Base-by-base conservation (phyloP, 2,797 vertebrate species). In the Buphagus erythrorhynchus region DNA sequence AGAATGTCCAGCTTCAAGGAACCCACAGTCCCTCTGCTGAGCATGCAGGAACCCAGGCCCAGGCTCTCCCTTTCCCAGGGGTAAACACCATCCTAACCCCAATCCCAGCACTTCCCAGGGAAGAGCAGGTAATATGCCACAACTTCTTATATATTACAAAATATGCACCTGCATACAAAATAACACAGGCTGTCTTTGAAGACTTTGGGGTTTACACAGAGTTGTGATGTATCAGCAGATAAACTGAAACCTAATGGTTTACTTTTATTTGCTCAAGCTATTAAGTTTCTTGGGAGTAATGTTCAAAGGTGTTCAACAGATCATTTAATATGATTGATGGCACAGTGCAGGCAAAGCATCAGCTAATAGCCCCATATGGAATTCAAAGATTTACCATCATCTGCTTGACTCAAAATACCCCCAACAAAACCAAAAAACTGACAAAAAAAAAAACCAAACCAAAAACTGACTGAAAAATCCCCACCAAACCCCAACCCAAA, bases 381-480 rank as follows among this genome's bases (percentile, higher is more conserved):
- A 54, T n/a, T 49, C 9, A 45, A 77, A 71, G 33, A 40, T 38
- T 69, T 48, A 52, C 11, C 40, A 86, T 33, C 26, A 63, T 5
- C 29, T 67, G 29, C 24, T 49, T 65, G 25, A 38, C 54, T 54
- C 19, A n/a, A 31, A 71, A 77, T n/a, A 69, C 1, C 1, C 16
- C 25, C 11, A 42, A 13, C 11, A 42, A 58, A 74, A 36, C 31
- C 31, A 74, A 40, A 40, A 38, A 18, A 24, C 7, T 11, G 35
- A 31, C 5, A 3, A 22, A 18, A 36, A 14, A n/a, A 5, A 6
- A 11, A n/a, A 19, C 22, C 36, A 4, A 13, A n/a, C 7, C 5
- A 52, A 81, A 71, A 81, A 17, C 4, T 4, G 24, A 33, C 8
- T 9, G 4, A 28, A 71, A 71, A 55, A 54, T 0, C 1, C 5